These are phyloP conservation scores for Eleginops maclovinus DNA, from an alignment of 2,113 vertebrate species.

Conservation along the genomic window DNA sequence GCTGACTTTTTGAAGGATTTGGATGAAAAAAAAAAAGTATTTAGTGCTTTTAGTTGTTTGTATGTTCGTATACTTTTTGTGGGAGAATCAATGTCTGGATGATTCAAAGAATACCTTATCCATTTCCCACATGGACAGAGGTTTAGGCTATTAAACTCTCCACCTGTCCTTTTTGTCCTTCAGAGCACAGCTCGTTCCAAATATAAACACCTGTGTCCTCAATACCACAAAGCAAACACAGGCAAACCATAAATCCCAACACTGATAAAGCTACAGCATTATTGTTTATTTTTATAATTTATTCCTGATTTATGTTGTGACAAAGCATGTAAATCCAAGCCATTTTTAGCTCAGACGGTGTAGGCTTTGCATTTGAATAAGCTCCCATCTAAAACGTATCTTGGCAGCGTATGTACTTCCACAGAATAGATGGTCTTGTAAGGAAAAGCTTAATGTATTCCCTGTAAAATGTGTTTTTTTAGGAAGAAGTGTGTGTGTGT, in stretches of 20 bases:
- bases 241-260: not conserved
- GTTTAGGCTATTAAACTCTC: slow-evolving; percentile 48
- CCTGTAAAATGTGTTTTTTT: slow-evolving; percentile 50
- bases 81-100: not conserved
- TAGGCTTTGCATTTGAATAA: slow-evolving; percentile 32
- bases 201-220: slow-evolving; percentile 6
- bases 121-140: slow-evolving; percentile 25
- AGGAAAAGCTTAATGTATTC: slow-evolving; percentile 59
- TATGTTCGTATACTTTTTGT: not conserved
- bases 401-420: slow-evolving; percentile 9
- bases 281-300: slow-evolving; percentile 50
- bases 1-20: not conserved
- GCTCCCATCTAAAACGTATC: slow-evolving; percentile 40
- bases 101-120: not conserved
- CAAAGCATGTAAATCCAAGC: slow-evolving; percentile 40
- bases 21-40: not conserved
- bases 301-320: slow-evolving; percentile 59
- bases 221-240: slow-evolving; percentile 1
- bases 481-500: slow-evolving; percentile 48
- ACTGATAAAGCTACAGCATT: slow-evolving; percentile 17
- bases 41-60: not conserved
- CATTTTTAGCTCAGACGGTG: slow-evolving; percentile 59
- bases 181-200: slow-evolving; percentile 6
- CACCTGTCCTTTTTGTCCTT: slow-evolving; percentile 51
- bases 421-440: slow-evolving; percentile 57